Evolutionary conservation across 2,888 invertebrate species (phyloP), one percentile per base, ranked within the genome.

Genomic region (Octodonta nipae): DNA sequence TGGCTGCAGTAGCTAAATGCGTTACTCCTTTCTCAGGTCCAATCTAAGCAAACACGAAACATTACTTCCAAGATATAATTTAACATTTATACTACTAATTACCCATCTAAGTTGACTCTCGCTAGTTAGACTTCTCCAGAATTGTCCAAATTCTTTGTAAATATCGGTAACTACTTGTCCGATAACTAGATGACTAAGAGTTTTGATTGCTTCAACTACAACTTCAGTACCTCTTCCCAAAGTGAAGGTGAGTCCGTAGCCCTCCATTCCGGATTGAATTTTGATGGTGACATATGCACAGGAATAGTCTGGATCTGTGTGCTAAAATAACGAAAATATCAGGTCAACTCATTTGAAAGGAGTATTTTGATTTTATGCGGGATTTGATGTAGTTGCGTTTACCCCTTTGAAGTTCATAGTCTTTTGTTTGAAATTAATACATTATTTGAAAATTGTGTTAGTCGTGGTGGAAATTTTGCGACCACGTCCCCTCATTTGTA

Each of bases 91-190:
- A n/a, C n/a, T n/a, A n/a, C n/a, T n/a, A n/a, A n/a, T 55, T 61
- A 87, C 87, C 91, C 91, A 91, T 80, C 91, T 68, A 54, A 91
- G 66, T 61, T 92, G 92, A 26, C 84, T 78, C 51, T 91, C 88
- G 51, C 82, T 85, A 0, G 86, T 86, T 13, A 92, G 58, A 12
- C 67, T 65, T 35, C 84, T 70, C 86, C 88, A 91, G 55, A 86
- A 87, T 1, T 52, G 54, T 1, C 72, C 79, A 58, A 89, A 91
- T 54, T 88, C 69, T 6, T 67, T 64, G 56, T 74, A 87, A 47
- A 91, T 87, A 30, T 78, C 74, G 1, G 67, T 61, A 0, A 71
- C 70, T 35, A 76, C 71, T 52, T 71, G 68, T 0, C 78, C 79
- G n/a, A 82, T 61, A 6, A 91, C 65, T 37, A 86, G 64, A 38